Evolutionary conservation across 2,797 vertebrate genomes (phyloP), one percentile per base, ranked within the genome.

Genomic region (Cephalopachus bancanus): DNA sequence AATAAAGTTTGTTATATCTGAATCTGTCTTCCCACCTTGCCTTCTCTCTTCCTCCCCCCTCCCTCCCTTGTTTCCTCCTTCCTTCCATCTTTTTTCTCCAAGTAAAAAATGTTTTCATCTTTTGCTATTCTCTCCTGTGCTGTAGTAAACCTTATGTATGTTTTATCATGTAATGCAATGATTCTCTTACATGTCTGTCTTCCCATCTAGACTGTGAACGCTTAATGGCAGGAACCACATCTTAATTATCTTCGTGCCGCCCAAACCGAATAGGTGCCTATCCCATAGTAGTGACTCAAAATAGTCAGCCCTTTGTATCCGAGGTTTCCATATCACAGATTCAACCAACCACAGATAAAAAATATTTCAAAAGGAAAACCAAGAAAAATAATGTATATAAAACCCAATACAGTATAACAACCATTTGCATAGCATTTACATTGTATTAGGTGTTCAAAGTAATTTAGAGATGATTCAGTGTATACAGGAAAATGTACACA

Each of bases 1-100:
- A 89, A 59, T 28, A 55, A 84, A 91, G 33, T 75, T 91, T 69
- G n/a, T 88, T 84, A 15, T 78, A 64, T 9, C n/a, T 91, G 10
- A 57, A n/a, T 55, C 6, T 33, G 12, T 57, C 79, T 24, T 62
- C 10, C 51, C 59, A 8, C 16, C 51, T 20, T 49, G 4, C 2
- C 59, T 20, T 12, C 5, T 37, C 7, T 2, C 30, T 86, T 8
- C 5, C 17, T 64, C 7, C 10, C 26, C 5, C 5, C 17, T 64
- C 7, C 10, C 26, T 92, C 4, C 22, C 22, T 53, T 20, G 10
- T 3, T 86, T 7, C 37, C 53, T 28, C 14, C 30, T 49, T 76
- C 12, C 62, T 26, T 44, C 62, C 44, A 24, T 75, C 6, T 26
- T 71, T 64, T 44, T 12, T 78, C 0, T 64, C 30, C 67, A 95